Evolutionary conservation across 2,888 invertebrate genomes (phyloP), one percentile per base, ranked within the genome.

Genomic region (Thysanoteuthis rhombus): DNA sequence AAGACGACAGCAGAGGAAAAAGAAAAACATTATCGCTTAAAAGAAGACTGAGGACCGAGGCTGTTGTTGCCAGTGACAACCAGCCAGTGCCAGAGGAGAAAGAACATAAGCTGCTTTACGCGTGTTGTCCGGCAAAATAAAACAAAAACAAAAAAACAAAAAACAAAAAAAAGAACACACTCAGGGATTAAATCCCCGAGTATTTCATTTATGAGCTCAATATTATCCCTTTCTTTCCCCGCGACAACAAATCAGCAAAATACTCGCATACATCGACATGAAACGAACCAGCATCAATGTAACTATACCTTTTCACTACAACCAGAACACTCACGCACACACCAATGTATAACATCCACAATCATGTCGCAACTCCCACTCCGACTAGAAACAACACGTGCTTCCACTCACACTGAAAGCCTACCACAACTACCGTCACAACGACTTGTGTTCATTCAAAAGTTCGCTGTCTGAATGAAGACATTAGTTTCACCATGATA

Each of bases 121-220:
- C n/a, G n/a, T n/a, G 75, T 75, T n/a, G 75, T 75, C 75, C 75
- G n/a, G 75, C 75, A 75, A 75, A 75, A 75, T n/a, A n/a, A n/a
- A n/a, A n/a, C n/a, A n/a, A n/a, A n/a, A n/a, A n/a, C n/a, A n/a
- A n/a, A n/a, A n/a, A n/a, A n/a, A n/a, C n/a, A n/a, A n/a, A n/a
- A n/a, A n/a, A n/a, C n/a, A n/a, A n/a, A n/a, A n/a, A n/a, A n/a
- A n/a, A n/a, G n/a, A n/a, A n/a, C n/a, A 75, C 75, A 75, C 75
- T 75, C 75, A 75, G n/a, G 75, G 75, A 75, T 75, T 75, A 75
- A 75, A 75, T 75, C 75, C 75, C n/a, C 10, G n/a, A 36, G n/a
- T 75, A n/a, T 75, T 75, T 75, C 75, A 75, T 75, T 75, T 75
- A 75, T 75, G 75, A 75, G 75, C n/a, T 75, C n/a, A 36, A 75